Percentiles rank a stretch among this genome's conserved stretches.
phyloP scores from a whole-genome alignment of 64 coral and sea anemone species.

The Montipora sp. region DNA sequence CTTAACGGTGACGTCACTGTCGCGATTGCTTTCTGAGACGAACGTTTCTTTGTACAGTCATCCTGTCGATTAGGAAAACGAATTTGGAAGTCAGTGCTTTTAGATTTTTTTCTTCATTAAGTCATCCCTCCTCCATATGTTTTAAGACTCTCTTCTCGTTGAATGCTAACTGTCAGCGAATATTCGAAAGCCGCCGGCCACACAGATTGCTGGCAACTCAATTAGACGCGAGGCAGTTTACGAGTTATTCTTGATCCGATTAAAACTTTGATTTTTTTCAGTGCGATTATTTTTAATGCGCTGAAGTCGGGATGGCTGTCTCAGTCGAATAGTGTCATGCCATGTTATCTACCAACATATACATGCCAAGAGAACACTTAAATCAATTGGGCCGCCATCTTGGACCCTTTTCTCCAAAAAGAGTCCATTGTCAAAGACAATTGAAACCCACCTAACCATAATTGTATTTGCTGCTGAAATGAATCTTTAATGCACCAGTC shows the following conservation, averaged over 20 bases:
- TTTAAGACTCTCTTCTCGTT: slow-evolving; percentile 44
- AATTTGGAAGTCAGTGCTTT: slow-evolving; percentile 26
- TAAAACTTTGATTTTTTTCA: not conserved
- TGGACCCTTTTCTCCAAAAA: too few species aligned
- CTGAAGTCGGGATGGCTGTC: not conserved
- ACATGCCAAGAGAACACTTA: too few species aligned
- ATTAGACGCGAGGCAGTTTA: not conserved
- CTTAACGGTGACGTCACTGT: slow-evolving; percentile 24
- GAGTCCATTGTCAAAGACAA: too few species aligned
- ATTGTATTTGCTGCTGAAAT: too few species aligned
- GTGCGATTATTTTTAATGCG: not conserved
- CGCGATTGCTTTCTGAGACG: slow-evolving; percentile 35
- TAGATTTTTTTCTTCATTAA: not conserved
- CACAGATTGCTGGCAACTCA: not conserved
- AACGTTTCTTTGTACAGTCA: slow-evolving; percentile 18
- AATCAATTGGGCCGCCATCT: too few species aligned
- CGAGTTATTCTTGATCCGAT: not conserved
- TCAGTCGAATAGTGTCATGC: not conserved
- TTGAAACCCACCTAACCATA: too few species aligned
- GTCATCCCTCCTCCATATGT: not conserved
- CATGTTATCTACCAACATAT: too few species aligned
- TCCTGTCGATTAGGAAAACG: slow-evolving; percentile 60
- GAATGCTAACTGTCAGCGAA: slow-evolving; percentile 12
- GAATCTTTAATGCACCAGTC: too few species aligned
- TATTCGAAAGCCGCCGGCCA: not conserved